Conservation (phyloP, 2,113 vertebrate genomes). For the Gnathonemus longibarbis region DNA sequence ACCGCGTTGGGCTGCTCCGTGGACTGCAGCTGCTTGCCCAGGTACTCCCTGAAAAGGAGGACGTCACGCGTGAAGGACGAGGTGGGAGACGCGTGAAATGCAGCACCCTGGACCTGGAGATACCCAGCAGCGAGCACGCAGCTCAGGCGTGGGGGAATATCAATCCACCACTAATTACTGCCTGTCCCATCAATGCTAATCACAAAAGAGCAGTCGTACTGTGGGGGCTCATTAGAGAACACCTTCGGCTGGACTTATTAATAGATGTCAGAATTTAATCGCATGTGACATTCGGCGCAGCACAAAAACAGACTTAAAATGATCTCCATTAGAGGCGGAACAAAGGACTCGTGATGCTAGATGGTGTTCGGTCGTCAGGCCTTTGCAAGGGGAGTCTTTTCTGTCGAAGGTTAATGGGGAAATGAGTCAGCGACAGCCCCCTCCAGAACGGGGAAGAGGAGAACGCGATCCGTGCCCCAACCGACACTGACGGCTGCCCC, state of each 20-base stretch:
- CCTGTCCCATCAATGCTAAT: background rate
- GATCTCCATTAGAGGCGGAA: background rate
- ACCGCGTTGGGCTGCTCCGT: constrained; percentile 58
- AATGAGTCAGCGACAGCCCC: background rate
- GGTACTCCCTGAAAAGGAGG: constrained; percentile 58
- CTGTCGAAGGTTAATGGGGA: background rate
- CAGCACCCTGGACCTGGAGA: background rate
- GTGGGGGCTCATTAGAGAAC: background rate
- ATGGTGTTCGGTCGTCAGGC: background rate
- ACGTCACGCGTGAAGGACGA: background rate
- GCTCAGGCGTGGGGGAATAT: background rate
- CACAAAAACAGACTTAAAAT: background rate
- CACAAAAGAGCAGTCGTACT: background rate
- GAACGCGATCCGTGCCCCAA: background rate
- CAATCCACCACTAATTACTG: background rate
- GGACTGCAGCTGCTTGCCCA: constrained; percentile 67
- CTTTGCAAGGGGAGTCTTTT: background rate
- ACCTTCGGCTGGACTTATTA: background rate
- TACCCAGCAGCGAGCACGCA: background rate
- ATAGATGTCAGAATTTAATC: background rate
- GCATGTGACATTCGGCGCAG: background rate
- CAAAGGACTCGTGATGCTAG: background rate
- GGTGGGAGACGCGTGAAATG: background rate
- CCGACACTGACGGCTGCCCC: background rate
- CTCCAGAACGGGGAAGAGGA: background rate